These are phyloP conservation scores for Neofelis nebulosa DNA, from an alignment of 2,113 vertebrate species.

Conservation along the genomic window DNA sequence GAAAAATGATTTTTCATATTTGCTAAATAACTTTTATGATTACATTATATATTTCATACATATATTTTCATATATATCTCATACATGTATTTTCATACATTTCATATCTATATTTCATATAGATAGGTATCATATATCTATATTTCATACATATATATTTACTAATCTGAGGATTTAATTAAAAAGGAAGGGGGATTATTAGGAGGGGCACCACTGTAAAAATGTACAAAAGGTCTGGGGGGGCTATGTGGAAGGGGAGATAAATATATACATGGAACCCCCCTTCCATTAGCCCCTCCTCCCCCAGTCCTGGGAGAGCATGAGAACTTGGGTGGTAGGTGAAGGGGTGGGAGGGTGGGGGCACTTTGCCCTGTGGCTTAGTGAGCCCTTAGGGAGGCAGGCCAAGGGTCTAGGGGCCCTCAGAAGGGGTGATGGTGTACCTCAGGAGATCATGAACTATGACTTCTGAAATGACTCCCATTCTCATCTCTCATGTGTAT, in stretches of 20 bases:
- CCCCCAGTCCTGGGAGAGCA: constrained; percentile 63
- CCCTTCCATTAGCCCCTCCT: constrained; percentile 70
- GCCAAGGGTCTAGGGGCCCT: constrained; percentile 68
- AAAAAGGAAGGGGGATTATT: constrained; percentile 67
- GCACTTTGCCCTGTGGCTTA: constrained; percentile 79
- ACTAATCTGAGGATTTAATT: constrained; percentile 79
- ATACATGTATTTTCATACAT: too few species aligned
- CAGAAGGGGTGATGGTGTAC: constrained; percentile 31
- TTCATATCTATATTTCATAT: too few species aligned
- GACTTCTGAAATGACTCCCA: constrained; percentile 53
- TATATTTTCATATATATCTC: too few species aligned
- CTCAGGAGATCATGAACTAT: constrained; percentile 42
- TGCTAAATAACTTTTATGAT: too few species aligned
- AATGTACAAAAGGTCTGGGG: constrained; percentile 79
- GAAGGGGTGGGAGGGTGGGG: constrained; percentile 24
- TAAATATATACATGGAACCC: constrained; percentile 79
- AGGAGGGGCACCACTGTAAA: constrained; percentile 77
- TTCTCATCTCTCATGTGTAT: not conserved
- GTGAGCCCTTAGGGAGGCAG: constrained; percentile 74
- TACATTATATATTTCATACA: too few species aligned
- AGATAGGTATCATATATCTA: too few species aligned
- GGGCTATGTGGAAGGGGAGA: constrained; percentile 73
- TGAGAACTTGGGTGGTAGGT: constrained; percentile 63
- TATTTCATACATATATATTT: too few species aligned
- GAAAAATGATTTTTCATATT: too few species aligned